Conservation (phyloP, 1,140 invertebrate species). For the Schlechtendalia chinensis region DNA sequence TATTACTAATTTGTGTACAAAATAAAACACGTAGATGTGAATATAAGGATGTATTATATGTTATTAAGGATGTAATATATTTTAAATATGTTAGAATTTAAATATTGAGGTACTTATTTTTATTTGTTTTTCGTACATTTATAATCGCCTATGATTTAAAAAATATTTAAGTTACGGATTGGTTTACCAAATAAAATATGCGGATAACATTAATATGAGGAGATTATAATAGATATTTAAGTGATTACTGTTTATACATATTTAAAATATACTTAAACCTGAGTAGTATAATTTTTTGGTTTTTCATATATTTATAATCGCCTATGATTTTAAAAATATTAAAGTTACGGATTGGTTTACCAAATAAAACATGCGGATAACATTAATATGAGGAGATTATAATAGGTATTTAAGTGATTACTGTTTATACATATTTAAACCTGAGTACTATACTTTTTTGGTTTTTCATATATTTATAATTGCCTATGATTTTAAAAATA, state of each 20-base stretch:
- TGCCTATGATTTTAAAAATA: constrained; percentile 1
- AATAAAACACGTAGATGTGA: no score
- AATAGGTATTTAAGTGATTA: not conserved
- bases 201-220: constrained; percentile 27
- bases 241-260: not conserved
- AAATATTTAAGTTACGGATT: constrained; percentile 32
- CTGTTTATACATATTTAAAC: no score
- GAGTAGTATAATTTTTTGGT: not conserved
- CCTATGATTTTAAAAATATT: constrained; percentile 10
- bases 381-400: constrained; percentile 10
- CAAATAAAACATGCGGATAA: constrained; percentile 7
- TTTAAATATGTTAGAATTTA: no score
- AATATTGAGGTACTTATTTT: not conserved
- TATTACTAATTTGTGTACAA: not conserved
- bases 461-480: not conserved
- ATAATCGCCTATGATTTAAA: constrained; percentile 15
- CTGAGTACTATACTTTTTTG: not conserved
- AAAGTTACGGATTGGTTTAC: constrained; percentile 38
- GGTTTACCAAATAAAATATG: constrained; percentile 23
- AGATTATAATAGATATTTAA: not conserved
- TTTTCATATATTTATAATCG: not conserved
- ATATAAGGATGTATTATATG: no score
- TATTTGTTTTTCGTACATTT: not conserved
- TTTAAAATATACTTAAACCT: no score
- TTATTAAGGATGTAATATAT: no score